Percentiles rank a stretch among this genome's conserved stretches.
Evolutionary conservation across 2,113 vertebrate species (phyloP).

Genomic region (Gorsachius goisagi): DNA sequence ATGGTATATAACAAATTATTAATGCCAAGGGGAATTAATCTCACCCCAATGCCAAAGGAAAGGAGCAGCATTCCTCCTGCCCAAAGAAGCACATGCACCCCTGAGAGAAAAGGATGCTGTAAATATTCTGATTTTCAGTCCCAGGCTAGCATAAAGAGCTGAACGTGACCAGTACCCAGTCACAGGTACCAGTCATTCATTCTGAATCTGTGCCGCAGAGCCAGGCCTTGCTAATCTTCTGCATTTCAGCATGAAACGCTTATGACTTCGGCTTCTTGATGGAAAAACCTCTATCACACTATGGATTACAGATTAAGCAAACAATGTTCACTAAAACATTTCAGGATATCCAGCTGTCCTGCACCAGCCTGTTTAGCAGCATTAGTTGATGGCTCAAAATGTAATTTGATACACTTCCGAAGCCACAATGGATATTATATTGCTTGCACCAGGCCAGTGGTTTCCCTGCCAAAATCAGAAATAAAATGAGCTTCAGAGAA

Average conservation of each 20-base stretch:
- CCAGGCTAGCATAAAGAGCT: background rate
- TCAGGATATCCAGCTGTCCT: background rate
- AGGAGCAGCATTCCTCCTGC: background rate
- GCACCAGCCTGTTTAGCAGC: background rate
- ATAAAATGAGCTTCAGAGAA: background rate
- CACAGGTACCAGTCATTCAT: background rate
- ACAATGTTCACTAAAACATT: background rate
- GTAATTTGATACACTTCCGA: background rate
- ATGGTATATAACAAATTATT: background rate
- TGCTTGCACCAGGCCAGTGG: background rate
- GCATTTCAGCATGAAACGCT: background rate
- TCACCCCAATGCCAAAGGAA: background rate
- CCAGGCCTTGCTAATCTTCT: background rate
- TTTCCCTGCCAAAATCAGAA: background rate
- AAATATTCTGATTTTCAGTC: background rate
- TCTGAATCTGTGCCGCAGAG: background rate
- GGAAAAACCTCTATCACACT: background rate
- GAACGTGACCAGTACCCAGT: background rate
- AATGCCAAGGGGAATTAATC: background rate
- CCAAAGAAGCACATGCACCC: background rate
- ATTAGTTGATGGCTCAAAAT: background rate
- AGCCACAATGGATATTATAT: background rate
- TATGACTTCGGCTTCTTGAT: background rate
- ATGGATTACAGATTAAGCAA: conserved; percentile 8
- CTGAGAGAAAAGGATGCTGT: background rate